Evolutionary conservation across 2,113 vertebrate genomes (phyloP).

Genomic region (Pycnonotus jocosus): DNA sequence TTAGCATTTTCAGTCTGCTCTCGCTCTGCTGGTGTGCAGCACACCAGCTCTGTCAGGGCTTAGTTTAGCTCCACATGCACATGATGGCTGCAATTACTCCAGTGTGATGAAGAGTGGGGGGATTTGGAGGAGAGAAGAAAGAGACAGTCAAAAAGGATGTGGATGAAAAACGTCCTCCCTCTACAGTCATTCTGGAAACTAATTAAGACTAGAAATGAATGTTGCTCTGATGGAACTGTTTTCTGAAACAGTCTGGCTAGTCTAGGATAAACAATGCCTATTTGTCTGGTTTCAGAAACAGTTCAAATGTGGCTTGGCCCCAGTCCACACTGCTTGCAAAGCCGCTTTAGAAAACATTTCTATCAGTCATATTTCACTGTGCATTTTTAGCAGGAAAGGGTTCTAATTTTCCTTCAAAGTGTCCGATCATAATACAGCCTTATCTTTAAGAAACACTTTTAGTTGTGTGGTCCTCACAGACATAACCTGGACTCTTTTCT

Average conservation of each 20-base stretch:
- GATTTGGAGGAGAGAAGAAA: background rate
- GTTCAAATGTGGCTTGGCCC: conserved; percentile 21
- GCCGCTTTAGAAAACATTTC: background rate
- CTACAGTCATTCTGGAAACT: background rate
- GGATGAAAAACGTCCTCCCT: background rate
- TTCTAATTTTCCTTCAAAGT: background rate
- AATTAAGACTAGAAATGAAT: conserved; percentile 1
- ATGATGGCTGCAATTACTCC: background rate
- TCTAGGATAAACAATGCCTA: conserved; percentile 36
- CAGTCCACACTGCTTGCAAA: background rate
- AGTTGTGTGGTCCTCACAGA: background rate
- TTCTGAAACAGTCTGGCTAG: conserved; percentile 14
- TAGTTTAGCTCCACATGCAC: background rate
- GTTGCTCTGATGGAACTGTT: background rate
- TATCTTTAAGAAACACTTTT: background rate
- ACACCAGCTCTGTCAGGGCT: background rate
- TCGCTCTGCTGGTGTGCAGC: fast-evolving
- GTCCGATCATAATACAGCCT: background rate
- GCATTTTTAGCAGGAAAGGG: background rate
- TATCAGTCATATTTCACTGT: background rate
- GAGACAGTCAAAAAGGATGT: background rate
- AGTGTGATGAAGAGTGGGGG: background rate
- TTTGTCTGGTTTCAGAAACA: conserved; percentile 38
- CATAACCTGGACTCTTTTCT: background rate
- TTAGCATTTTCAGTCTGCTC: background rate